These are phyloP conservation scores for Novumbra hubbsi DNA, from an alignment of 2,797 vertebrate genomes.

Conservation along the genomic window DNA sequence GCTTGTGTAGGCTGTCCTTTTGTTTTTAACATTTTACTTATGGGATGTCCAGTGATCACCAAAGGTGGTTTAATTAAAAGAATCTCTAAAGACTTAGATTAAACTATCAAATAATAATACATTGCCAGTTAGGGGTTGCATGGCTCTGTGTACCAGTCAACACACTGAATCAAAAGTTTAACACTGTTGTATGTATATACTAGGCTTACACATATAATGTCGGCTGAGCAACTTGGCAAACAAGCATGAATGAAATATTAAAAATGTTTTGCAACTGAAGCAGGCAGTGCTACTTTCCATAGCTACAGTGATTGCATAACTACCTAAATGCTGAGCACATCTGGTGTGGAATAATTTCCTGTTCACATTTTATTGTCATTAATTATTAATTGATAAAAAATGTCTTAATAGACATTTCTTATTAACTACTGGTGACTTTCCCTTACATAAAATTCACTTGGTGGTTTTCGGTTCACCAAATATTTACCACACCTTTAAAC, in stretches of 20 bases:
- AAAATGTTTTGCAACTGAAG: background rate
- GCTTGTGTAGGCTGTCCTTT: conserved; percentile 4
- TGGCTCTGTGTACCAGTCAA: background rate
- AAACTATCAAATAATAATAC: background rate
- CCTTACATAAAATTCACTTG: conserved; percentile 43
- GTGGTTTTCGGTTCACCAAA: conserved; percentile 34
- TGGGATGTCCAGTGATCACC: conserved; percentile 25
- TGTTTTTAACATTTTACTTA: conserved; percentile 27
- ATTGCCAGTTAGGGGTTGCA: conserved; percentile 9
- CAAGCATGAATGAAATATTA: background rate
- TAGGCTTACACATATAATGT: background rate
- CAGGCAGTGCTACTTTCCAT: background rate
- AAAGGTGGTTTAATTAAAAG: conserved; percentile 5
- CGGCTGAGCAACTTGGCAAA: background rate
- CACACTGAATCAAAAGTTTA: conserved; percentile 9
- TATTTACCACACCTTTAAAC: conserved; percentile 45
- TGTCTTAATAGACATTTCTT: conserved; percentile 46
- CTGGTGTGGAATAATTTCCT: conserved; percentile 26
- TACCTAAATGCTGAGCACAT: background rate
- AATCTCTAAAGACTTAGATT: background rate
- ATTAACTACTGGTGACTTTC: conserved; percentile 48
- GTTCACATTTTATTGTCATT: conserved; percentile 26
- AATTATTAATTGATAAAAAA: conserved; percentile 53
- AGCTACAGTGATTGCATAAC: conserved; percentile 4
- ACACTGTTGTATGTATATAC: background rate